These are phyloP conservation scores for Agrilus cyanescens DNA, from an alignment of 2,888 invertebrate genomes.

Conservation along the genomic window DNA sequence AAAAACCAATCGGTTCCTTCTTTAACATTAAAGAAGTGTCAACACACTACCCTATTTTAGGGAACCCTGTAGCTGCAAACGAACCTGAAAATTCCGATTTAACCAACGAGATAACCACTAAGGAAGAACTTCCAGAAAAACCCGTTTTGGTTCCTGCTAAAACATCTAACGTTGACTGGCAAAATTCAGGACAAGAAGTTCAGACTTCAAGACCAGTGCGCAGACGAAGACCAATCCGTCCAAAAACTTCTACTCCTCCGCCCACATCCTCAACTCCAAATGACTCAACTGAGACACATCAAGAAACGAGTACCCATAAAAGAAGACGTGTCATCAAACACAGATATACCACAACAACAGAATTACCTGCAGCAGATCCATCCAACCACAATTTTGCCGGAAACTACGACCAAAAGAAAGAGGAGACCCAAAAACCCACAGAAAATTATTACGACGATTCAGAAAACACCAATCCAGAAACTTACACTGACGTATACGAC, in stretches of 20 bases:
- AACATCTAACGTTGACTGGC: conserved; percentile 9
- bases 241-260: conserved; percentile 6
- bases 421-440: too few species aligned
- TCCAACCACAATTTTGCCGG: too few species aligned
- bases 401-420: too few species aligned
- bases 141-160: conserved; percentile 12
- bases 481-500: too few species aligned
- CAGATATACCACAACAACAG: too few species aligned
- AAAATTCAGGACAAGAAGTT: conserved; percentile 14
- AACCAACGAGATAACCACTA: conserved; percentile 15
- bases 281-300: conserved; percentile 11
- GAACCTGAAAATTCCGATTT: conserved; percentile 10
- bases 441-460: too few species aligned
- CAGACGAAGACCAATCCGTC: conserved; percentile 16
- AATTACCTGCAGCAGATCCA: too few species aligned
- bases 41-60: conserved; percentile 34
- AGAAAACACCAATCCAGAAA: too few species aligned
- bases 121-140: conserved; percentile 14
- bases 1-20: conserved; percentile 18
- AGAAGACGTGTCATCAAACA: too few species aligned
- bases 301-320: too few species aligned
- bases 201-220: conserved; percentile 13
- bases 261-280: conserved; percentile 7
- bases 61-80: conserved; percentile 19
- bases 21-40: conserved; percentile 35